Evolutionary conservation across 1,140 invertebrate species (phyloP), one percentile per base, ranked within the genome.

Genomic region (Drosophila seguyi): DNA sequence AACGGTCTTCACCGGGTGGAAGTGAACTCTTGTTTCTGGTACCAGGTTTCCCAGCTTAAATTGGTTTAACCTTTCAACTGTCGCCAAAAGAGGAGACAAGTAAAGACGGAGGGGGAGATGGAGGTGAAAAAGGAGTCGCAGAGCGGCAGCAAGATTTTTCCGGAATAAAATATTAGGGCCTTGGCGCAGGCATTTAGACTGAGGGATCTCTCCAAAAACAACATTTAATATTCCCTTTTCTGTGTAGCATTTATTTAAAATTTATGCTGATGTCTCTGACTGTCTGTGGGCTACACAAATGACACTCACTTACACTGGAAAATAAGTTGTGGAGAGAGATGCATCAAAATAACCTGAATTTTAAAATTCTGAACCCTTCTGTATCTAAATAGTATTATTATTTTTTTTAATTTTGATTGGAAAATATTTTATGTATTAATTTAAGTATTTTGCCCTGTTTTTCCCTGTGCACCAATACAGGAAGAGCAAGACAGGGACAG

Each of bases 161-260:
- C 31, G 18, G 73, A 77, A 77, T 77, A 68, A 59, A 77, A 68
- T 60, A 77, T 77, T 44, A 56, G 62, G 62, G 39, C 20, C 16
- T 55, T 72, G 50, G 68, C 48, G 34, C 34, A 55, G 57, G 67
- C 58, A 62, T 61, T 72, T 61, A 71, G 74, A 50, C 36, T 58
- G 68, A 72, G 44, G 74, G 42, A 77, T 50, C 44, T 55, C 50
- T 52, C 27, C 75, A 58, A 59, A 67, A 83, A 67, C 61, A 72
- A 60, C 85, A 88, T 88, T 90, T 88, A 85, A 90, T 75, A 88
- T 88, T 88, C 85, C 67, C 85, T 88, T 55, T 88, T 88, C 56
- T 79, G 59, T 75, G 56, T 72, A 77, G 81, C 78, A 81, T 90
- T 90, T 88, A 85, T 88, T 85, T 88, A 79, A 88, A 88, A 88